Evolutionary conservation across 2,113 vertebrate species (phyloP).

Genomic region (Cygnus buccinator): DNA sequence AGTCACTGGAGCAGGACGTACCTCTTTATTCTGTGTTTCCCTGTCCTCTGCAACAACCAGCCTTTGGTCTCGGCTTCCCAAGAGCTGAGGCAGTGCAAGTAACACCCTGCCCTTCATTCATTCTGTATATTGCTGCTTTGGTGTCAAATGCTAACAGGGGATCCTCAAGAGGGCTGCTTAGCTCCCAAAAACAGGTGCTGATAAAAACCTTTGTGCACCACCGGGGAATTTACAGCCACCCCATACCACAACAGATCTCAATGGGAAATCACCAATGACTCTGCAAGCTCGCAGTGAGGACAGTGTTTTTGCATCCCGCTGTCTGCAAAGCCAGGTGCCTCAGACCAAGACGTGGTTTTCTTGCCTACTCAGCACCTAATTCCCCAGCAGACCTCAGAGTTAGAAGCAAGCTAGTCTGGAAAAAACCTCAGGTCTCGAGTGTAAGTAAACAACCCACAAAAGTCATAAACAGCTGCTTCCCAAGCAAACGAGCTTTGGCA

Average conservation of each 20-base stretch:
- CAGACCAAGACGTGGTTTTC: background rate
- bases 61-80: background rate
- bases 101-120: background rate
- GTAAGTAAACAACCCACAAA: background rate
- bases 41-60: background rate
- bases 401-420: background rate
- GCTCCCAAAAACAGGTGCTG: background rate
- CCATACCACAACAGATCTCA: background rate
- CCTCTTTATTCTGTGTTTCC: background rate
- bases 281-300: background rate
- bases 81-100: background rate
- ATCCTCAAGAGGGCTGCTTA: background rate
- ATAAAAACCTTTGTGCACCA: background rate
- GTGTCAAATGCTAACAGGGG: background rate
- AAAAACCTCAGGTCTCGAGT: background rate
- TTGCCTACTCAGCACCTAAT: background rate
- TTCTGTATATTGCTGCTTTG: background rate
- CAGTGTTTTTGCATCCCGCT: background rate
- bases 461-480: background rate
- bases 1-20: constrained; percentile 10
- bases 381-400: background rate
- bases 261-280: background rate
- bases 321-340: background rate
- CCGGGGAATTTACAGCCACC: background rate
- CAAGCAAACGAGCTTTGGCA: background rate